Evolutionary conservation across 2,113 vertebrate species (phyloP).

Genomic region (Pelvicachromis taeniatus): DNA sequence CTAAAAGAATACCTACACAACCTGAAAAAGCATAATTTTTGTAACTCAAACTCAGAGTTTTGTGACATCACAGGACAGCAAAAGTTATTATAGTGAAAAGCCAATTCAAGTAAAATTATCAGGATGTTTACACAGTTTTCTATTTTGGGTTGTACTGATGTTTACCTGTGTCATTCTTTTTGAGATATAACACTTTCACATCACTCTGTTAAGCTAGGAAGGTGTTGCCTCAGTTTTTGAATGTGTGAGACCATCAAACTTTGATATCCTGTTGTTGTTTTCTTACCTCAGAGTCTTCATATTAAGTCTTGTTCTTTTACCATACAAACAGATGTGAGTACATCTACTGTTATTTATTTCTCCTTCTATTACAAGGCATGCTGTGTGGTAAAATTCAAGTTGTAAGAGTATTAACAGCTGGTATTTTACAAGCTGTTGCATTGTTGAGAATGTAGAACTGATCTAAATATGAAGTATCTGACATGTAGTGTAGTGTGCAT

Average conservation of each 20-base stretch:
- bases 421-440: not conserved
- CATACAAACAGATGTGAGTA: not conserved
- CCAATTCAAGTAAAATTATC: not conserved
- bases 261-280: not conserved
- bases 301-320: not conserved
- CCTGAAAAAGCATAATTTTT: not conserved
- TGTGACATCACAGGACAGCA: not conserved
- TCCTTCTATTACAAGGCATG: not conserved
- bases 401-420: not conserved
- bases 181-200: not conserved
- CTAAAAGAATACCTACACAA: not conserved
- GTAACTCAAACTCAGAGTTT: not conserved
- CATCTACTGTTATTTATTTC: not conserved
- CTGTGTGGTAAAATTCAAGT: not conserved
- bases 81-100: not conserved
- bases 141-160: not conserved
- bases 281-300: not conserved
- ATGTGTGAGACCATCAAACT: not conserved
- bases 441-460: not conserved
- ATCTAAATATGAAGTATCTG: not conserved
- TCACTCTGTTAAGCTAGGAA: not conserved
- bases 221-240: not conserved
- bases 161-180: not conserved
- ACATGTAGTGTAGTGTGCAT: not conserved
- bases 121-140: not conserved